Percentiles rank a stretch among this genome's conserved stretches.
Conservation (phyloP, 2,113 vertebrate genomes). For the Platichthys flesus region DNA sequence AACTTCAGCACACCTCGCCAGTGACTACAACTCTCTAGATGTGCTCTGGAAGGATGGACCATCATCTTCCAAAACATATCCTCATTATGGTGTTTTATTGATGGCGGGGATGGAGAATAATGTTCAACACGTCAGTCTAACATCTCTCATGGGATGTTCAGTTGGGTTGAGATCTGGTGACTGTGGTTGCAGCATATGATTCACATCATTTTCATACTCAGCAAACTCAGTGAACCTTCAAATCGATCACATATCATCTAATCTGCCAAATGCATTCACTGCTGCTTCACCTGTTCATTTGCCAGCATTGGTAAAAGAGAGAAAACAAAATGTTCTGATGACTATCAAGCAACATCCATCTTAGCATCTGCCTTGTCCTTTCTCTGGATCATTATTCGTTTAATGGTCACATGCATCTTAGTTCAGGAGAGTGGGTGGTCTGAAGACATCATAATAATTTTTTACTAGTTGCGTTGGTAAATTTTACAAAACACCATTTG, state of each 20-base stretch:
- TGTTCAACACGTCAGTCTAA: neutral
- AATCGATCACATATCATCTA: slow-evolving; percentile 1
- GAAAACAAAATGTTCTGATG: neutral
- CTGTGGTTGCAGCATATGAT: neutral
- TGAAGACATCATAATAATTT: neutral
- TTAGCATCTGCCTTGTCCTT: slow-evolving; percentile 1
- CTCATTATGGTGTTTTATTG: slow-evolving; percentile 8
- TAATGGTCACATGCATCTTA: neutral
- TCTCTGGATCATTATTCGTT: slow-evolving; percentile 6
- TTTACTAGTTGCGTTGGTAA: neutral
- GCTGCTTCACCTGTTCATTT: slow-evolving; percentile 14
- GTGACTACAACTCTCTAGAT: neutral
- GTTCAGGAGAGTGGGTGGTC: neutral
- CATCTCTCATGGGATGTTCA: neutral
- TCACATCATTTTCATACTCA: neutral
- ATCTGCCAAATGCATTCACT: slow-evolving; percentile 8
- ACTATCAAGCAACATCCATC: neutral
- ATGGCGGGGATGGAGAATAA: neutral
- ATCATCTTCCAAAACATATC: neutral
- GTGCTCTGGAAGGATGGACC: neutral
- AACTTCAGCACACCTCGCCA: neutral
- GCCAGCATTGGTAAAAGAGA: neutral
- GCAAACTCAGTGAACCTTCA: neutral
- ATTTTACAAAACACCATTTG: slow-evolving; percentile 8
- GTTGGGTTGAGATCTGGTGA: neutral